Evolutionary conservation across 2,797 vertebrate species (phyloP).

Genomic region (Mus spretus): DNA sequence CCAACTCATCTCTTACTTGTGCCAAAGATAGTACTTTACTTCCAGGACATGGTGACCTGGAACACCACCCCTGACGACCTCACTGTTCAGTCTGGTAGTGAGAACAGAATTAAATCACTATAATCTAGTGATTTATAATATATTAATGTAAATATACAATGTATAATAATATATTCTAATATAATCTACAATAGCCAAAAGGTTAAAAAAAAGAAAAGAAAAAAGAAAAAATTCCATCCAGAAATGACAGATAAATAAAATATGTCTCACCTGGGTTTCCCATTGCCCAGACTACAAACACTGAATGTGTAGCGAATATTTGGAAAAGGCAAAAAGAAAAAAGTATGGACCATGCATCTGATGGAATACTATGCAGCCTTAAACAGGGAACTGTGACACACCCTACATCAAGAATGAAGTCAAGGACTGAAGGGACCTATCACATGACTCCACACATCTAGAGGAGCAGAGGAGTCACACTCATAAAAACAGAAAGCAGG

Average conservation of each 20-base stretch:
- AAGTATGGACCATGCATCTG: neutral
- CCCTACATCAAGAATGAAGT: neutral
- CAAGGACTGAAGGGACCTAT: neutral
- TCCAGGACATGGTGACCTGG: neutral
- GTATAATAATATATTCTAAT: neutral
- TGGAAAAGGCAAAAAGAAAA: neutral
- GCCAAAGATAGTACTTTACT: neutral
- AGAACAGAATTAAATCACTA: constrained; percentile 1
- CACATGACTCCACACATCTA: neutral
- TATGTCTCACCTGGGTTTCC: neutral
- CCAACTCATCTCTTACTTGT: neutral
- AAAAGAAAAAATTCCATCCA: neutral
- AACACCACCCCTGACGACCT: neutral
- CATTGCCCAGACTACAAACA: neutral
- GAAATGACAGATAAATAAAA: neutral
- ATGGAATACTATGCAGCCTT: neutral
- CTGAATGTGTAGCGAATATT: neutral
- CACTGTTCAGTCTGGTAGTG: neutral
- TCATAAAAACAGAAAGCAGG: neutral
- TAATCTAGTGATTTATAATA: neutral
- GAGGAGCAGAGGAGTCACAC: neutral
- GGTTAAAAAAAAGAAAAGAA: neutral
- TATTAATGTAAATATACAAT: neutral
- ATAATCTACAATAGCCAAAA: neutral
- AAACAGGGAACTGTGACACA: neutral